Percentiles rank a stretch among this genome's conserved stretches.
phyloP scores from a whole-genome alignment of 1,140 invertebrate species.

The Hyposmocoma kahamanoa region DNA sequence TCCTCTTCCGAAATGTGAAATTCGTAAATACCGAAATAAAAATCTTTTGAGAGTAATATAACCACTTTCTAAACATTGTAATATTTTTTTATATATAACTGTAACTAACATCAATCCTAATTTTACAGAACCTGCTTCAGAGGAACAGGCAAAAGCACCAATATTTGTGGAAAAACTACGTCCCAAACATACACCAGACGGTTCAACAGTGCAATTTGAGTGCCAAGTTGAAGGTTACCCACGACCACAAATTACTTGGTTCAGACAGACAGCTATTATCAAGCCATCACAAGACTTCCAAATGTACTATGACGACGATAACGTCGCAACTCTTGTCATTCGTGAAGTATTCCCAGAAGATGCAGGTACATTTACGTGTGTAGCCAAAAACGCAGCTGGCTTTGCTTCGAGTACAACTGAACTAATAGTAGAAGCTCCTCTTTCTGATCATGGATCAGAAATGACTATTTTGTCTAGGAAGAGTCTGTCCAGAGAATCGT shows the following conservation, averaged over 20 bases:
- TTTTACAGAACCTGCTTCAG: slow-evolving; percentile 84
- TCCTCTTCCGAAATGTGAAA: too few relatives aligned
- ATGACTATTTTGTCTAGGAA: slow-evolving; percentile 84
- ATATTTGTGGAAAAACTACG: slow-evolving; percentile 90
- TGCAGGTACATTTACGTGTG: slow-evolving; percentile 95
- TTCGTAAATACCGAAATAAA: too few relatives aligned
- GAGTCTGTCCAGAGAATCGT: slow-evolving; percentile 91
- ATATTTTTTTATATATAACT: too few relatives aligned
- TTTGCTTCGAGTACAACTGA: slow-evolving; percentile 94
- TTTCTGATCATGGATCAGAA: slow-evolving; percentile 92
- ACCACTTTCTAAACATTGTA: too few relatives aligned
- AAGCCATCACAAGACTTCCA: slow-evolving; percentile 93
- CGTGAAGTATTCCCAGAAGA: slow-evolving; percentile 98
- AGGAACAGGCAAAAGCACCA: slow-evolving; percentile 85
- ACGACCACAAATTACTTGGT: slow-evolving; percentile 95
- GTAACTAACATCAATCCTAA: too few relatives aligned
- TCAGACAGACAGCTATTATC: slow-evolving; percentile 92
- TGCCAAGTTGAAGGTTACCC: slow-evolving; percentile 93
- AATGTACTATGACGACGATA: slow-evolving; percentile 94
- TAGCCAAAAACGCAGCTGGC: slow-evolving; percentile 95
- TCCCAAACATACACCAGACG: slow-evolving; percentile 88
- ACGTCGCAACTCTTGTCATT: slow-evolving; percentile 93
- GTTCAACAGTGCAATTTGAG: slow-evolving; percentile 91
- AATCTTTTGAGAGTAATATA: too few relatives aligned
- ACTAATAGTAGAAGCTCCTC: slow-evolving; percentile 87